These are phyloP conservation scores for Brachionus asplanchnoidis DNA, from an alignment of 1,140 invertebrate genomes.

Conservation along the genomic window DNA sequence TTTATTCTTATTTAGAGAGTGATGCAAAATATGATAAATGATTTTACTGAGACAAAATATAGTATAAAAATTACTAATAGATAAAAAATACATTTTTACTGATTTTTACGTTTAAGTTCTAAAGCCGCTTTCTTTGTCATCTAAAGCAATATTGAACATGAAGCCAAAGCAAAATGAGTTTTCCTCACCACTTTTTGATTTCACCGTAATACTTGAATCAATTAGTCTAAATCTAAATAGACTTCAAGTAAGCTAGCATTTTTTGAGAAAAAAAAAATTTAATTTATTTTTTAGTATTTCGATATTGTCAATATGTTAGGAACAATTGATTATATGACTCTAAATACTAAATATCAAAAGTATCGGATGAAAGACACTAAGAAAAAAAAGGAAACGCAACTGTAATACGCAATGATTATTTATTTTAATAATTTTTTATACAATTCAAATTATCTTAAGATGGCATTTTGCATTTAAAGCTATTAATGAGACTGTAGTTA, in stretches of 20 bases:
- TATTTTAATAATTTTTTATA: neutral
- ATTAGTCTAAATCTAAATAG: constrained; percentile 36
- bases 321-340: constrained; percentile 15
- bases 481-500: neutral
- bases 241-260: neutral
- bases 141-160: constrained; percentile 19
- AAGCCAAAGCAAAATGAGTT: constrained; percentile 22
- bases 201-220: constrained; percentile 21
- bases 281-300: constrained; percentile 21
- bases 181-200: constrained; percentile 23
- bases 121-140: neutral
- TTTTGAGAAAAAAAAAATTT: neutral
- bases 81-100: neutral
- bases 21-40: constrained; percentile 28
- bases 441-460: neutral
- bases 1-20: neutral
- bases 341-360: constrained; percentile 16
- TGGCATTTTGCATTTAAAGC: constrained; percentile 39
- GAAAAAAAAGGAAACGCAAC: neutral
- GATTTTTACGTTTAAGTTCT: neutral
- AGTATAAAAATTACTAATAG: neutral
- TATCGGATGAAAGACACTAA: neutral
- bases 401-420: neutral
- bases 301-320: constrained; percentile 4
- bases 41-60: neutral